These are phyloP conservation scores for Paradisaea rubra DNA, from an alignment of 2,113 vertebrate genomes.

Conservation along the genomic window DNA sequence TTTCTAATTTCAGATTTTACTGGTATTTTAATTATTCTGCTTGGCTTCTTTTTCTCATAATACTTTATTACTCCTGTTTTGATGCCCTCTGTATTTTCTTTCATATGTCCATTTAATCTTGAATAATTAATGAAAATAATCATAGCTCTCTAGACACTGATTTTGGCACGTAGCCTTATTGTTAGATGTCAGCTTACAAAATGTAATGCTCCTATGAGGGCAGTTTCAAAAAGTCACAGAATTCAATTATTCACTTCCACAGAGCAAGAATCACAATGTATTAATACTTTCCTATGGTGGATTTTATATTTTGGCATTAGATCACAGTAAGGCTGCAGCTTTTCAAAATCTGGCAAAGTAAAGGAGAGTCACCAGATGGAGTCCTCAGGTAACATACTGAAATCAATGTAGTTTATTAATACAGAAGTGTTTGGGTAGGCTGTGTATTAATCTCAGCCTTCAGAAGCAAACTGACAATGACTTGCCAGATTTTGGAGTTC, in stretches of 20 bases:
- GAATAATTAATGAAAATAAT: slow-evolving; percentile 21
- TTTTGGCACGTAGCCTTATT: background rate
- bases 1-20: background rate
- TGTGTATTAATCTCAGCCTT: slow-evolving; percentile 40
- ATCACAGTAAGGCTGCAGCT: slow-evolving; percentile 25
- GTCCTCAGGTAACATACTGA: slow-evolving; percentile 56
- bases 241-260: slow-evolving; percentile 27
- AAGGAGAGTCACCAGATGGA: slow-evolving; percentile 47
- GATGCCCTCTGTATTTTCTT: background rate
- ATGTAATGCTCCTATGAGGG: background rate
- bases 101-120: slow-evolving; percentile 14
- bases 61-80: background rate
- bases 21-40: background rate
- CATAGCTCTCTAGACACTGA: background rate
- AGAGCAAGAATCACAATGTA: background rate
- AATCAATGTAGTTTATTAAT: slow-evolving; percentile 54
- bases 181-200: background rate
- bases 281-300: slow-evolving; percentile 18
- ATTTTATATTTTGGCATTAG: slow-evolving; percentile 54
- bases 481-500: slow-evolving; percentile 37
- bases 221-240: slow-evolving; percentile 6
- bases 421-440: slow-evolving; percentile 28
- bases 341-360: slow-evolving; percentile 49
- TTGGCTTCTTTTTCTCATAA: background rate
- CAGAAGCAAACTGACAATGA: background rate